Base-by-base conservation (phyloP, 2,888 invertebrate species). In the Conus canariensis region DNA sequence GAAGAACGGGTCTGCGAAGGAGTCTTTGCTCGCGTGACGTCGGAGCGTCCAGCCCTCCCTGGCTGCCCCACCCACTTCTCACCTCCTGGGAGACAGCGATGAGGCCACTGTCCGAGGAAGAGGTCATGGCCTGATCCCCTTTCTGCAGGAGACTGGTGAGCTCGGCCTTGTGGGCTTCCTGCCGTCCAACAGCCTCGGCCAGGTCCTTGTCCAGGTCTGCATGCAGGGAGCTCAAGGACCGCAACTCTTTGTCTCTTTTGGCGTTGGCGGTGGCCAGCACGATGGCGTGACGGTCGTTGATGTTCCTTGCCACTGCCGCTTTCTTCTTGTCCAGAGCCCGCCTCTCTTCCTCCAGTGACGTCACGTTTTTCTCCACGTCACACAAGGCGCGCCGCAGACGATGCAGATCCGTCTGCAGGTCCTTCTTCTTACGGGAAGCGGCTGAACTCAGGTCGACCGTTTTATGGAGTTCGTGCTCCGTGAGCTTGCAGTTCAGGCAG, bases 21-120 rank as follows among this genome's bases (percentile, higher is more conserved):
- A 30, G 25, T 22, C 22, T 22, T 22, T 70, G 19, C 19, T 70
- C 70, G 0, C 22, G 8, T 22, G 16, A 30, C 14, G 77, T 14
- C 12, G 14, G 14, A 80, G 30, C 10, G 77, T 30, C 45, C 30
- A 80, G 12, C 45, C 14, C 30, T 22, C 58, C 30, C 58, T 22
- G 83, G 58, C 83, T 58, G 19, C 8, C 56, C 4, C 83, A 1
- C 7, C 83, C 83, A 58, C 12, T 58, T 58, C 83, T 83, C 58
- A 83, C 19, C 83, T 83, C 83, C 83, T n/a, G 25, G 83, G 83
- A 56, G 10, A 83, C 83, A 58, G 83, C 19, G 83, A 83, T 19
- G 22, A 83, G 9, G 58, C 58, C 58, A n/a, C 83, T 22, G 22
- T 8, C 83, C 7, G 22, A 14, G 19, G 30, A 25, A 2, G 58